Evolutionary conservation across 2,888 invertebrate genomes (phyloP), one percentile per base, ranked within the genome.

Genomic region (Tachina grossa): DNA sequence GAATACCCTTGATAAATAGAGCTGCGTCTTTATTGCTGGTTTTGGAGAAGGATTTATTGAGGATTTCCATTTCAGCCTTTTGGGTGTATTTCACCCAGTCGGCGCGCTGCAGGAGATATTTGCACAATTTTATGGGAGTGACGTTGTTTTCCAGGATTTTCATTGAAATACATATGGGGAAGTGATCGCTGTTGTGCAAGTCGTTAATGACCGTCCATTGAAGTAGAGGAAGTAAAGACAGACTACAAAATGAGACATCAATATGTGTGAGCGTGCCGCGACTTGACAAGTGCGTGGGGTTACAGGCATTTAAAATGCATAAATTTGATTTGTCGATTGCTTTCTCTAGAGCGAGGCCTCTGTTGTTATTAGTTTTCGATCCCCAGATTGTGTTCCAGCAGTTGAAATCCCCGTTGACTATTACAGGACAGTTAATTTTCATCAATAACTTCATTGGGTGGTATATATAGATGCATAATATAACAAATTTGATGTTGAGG

Each of bases 1-100:
- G 19, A 10, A 74, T 9, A 19, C 47, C 43, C 49, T 59, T 72
- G 5, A 19, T 59, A 19, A 63, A 51, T 11, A 65, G 16, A 10
- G 75, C 65, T 41, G 75, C 51, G 11, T 63, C 53, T 53, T 41
- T 8, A 22, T 75, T 75, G 53, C 75, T 75, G 6, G 53, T 22
- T 53, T 75, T 53, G 10, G 43, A 53, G n/a, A 61, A 57, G n/a
- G 45, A 8, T 65, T 43, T 65, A 10, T 22, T 75, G 5, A n/a
- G 16, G n/a, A 65, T 51, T 75, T 75, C 31, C 4, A 19, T n/a
- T 75, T 65, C 75, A 1, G 43, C 65, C 41, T 19, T 49, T 8
- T 41, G 10, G 5, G 16, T 13, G 1, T 14, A 63, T 49, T 75
- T 75, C 9, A 1, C 1, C 16, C 51, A 75, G n/a, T 75, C 19